These are phyloP conservation scores for Donacobius atricapilla DNA, from an alignment of 2,113 vertebrate species.

Conservation along the genomic window DNA sequence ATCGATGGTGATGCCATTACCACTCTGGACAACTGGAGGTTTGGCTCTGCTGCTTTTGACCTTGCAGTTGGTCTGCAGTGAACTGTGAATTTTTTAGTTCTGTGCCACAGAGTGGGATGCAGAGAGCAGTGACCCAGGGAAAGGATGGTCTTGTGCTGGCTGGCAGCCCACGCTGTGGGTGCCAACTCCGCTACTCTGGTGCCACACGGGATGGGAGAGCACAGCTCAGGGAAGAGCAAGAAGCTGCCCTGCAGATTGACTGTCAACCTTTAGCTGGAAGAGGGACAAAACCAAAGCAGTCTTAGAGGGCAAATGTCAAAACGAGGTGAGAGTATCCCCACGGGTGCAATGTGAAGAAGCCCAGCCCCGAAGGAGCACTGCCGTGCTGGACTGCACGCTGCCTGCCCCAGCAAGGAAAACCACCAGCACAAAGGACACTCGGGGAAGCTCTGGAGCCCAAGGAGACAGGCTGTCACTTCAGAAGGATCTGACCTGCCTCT, in stretches of 20 bases:
- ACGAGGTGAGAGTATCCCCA: background rate
- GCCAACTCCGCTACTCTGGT: background rate
- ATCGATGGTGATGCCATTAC: background rate
- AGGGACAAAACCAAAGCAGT: background rate
- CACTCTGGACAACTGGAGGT: background rate
- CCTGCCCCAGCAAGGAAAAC: background rate
- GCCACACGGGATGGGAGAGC: background rate
- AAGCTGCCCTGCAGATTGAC: background rate
- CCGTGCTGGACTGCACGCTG: background rate
- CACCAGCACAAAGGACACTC: background rate
- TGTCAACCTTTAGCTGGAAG: background rate
- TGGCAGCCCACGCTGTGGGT: background rate
- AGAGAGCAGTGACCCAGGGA: background rate
- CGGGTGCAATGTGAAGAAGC: background rate
- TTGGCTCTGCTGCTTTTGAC: background rate
- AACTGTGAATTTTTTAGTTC: background rate
- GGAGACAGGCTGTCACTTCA: background rate
- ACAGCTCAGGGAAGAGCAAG: rapidly evolving
- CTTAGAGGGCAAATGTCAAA: background rate
- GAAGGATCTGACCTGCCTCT: slow-evolving; percentile 6
- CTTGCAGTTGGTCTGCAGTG: background rate
- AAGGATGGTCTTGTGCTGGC: background rate
- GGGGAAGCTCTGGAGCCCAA: background rate
- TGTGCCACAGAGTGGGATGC: background rate
- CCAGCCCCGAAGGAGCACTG: rapidly evolving